phyloP scores from a whole-genome alignment of 2,797 vertebrate genomes.

The Sciurus vulgaris region DNA sequence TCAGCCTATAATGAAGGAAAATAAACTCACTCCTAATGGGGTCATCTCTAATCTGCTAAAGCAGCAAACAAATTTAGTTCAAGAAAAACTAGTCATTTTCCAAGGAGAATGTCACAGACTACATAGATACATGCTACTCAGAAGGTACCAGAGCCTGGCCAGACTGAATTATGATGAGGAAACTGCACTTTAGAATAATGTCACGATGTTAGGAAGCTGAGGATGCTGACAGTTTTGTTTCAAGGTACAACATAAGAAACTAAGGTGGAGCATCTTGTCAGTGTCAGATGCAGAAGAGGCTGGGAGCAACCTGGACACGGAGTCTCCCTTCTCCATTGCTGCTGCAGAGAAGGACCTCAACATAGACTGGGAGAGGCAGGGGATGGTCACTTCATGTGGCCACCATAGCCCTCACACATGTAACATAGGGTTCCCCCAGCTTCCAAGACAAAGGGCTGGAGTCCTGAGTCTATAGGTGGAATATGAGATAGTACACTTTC shows the following conservation, averaged over 20 bases:
- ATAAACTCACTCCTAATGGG: background rate
- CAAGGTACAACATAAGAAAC: background rate
- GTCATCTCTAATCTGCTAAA: background rate
- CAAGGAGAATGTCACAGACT: background rate
- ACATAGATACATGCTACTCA: background rate
- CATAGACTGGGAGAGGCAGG: background rate
- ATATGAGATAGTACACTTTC: background rate
- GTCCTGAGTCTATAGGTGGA: background rate
- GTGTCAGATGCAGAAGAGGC: background rate
- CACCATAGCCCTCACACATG: background rate
- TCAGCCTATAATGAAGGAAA: background rate
- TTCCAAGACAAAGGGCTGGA: background rate
- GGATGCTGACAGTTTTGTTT: background rate
- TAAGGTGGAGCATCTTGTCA: background rate
- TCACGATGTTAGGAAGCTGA: background rate
- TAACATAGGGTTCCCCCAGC: background rate
- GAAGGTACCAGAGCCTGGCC: accelerated
- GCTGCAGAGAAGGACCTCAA: background rate
- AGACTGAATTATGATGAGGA: background rate
- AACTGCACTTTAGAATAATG: background rate
- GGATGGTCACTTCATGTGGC: accelerated
- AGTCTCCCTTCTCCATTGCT: background rate
- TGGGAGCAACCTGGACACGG: too few relatives aligned
- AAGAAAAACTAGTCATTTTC: background rate
- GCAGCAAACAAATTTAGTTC: background rate